Evolutionary conservation across 1,140 invertebrate species (phyloP).

Genomic region (Ctenoplectra terminalis): DNA sequence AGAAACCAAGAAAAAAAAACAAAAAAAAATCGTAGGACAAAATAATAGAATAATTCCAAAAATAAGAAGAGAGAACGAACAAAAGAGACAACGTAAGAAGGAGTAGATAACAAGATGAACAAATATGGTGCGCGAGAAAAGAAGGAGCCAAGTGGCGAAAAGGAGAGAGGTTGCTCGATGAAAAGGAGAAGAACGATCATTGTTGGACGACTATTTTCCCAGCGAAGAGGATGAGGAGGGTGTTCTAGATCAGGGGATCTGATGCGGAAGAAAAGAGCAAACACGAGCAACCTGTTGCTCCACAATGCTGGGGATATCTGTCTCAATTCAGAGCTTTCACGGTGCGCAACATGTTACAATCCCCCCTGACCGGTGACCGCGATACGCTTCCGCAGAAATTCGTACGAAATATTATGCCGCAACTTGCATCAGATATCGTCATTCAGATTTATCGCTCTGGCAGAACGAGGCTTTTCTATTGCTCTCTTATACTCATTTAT

Average conservation of each 20-base stretch:
- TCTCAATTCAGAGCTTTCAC: slow-evolving; percentile 29
- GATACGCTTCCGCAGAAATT: slow-evolving; percentile 36
- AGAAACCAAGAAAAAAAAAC: not conserved
- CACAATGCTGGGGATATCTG: slow-evolving; percentile 43
- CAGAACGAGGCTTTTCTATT: not conserved
- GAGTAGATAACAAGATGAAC: too few relatives aligned
- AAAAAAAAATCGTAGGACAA: not conserved
- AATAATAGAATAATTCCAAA: not conserved
- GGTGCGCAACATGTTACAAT: slow-evolving; percentile 56
- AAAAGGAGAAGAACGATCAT: too few relatives aligned
- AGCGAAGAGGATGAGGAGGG: slow-evolving; percentile 32
- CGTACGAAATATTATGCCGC: slow-evolving; percentile 37
- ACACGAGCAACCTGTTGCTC: slow-evolving; percentile 65
- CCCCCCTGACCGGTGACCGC: slow-evolving; percentile 5
- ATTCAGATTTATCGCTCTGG: slow-evolving; percentile 41
- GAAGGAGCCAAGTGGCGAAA: not conserved
- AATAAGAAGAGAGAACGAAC: too few relatives aligned
- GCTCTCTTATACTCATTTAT: not conserved
- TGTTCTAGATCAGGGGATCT: slow-evolving; percentile 44
- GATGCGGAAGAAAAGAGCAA: slow-evolving; percentile 43
- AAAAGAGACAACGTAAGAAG: too few relatives aligned
- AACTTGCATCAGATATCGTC: slow-evolving; percentile 17
- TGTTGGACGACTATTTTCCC: slow-evolving; percentile 17
- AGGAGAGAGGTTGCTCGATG: not conserved
- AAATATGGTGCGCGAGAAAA: not conserved